phyloP scores from a whole-genome alignment of 2,113 vertebrate species.

The Seriola dumerili region DNA sequence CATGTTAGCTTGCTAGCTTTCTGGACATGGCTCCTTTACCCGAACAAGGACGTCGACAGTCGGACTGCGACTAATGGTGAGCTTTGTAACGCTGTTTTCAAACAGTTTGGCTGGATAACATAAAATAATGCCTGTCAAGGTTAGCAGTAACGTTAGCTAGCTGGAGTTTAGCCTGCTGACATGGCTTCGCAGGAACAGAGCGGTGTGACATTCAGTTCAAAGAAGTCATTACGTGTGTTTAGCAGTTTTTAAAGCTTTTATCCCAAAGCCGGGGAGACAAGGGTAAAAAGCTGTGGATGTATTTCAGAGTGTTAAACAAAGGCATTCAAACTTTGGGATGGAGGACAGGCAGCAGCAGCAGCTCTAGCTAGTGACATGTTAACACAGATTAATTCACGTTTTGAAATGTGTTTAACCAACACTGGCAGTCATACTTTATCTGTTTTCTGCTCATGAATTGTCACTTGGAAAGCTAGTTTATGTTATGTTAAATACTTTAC shows the following conservation, averaged over 20 bases:
- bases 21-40: conserved; percentile 24
- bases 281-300: not conserved
- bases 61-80: conserved; percentile 57
- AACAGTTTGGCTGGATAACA: not conserved
- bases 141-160: conserved; percentile 32
- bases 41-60: not conserved
- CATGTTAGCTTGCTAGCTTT: not conserved
- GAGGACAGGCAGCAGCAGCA: not conserved
- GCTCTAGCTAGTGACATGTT: not conserved
- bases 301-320: not conserved
- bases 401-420: not conserved
- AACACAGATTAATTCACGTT: not conserved
- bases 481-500: too few relatives aligned
- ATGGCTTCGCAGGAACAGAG: not conserved
- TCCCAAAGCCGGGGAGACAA: not conserved
- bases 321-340: not conserved
- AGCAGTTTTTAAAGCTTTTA: not conserved
- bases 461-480: not conserved
- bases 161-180: not conserved
- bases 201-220: not conserved
- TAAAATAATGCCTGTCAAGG: not conserved
- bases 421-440: not conserved
- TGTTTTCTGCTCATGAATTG: not conserved
- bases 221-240: not conserved
- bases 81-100: not conserved